Conservation (phyloP, 2,888 invertebrate species). For the Acrobasis consociella region DNA sequence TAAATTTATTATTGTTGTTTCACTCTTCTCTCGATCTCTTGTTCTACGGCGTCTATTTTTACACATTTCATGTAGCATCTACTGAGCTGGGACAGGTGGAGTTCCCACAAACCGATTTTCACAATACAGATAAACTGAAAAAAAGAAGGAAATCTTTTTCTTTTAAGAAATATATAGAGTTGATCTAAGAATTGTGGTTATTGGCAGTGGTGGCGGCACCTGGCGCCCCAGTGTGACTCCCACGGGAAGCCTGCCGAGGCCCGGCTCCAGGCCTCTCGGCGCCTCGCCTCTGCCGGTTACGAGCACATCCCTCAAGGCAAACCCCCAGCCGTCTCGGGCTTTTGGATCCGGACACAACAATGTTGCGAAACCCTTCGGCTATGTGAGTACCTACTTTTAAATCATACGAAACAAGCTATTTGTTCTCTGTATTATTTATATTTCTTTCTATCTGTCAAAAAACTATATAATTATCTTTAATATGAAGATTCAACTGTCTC, state of each 20-base stretch:
- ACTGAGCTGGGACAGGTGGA: no score
- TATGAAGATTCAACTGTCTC: no score
- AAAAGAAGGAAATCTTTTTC: background rate
- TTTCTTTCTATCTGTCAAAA: no score
- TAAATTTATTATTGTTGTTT: no score
- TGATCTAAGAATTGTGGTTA: background rate
- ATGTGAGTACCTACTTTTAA: conserved; percentile 54
- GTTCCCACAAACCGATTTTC: no score
- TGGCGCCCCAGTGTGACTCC: conserved; percentile 96
- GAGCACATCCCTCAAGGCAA: conserved; percentile 92
- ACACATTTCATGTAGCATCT: no score
- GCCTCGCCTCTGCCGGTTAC: conserved; percentile 88
- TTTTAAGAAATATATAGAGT: background rate
- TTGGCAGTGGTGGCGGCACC: conserved; percentile 90
- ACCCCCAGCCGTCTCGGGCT: conserved; percentile 85
- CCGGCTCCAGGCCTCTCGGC: conserved; percentile 75
- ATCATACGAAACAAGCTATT: no score
- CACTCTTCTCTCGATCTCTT: no score
- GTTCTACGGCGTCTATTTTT: no score
- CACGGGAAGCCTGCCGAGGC: conserved; percentile 87
- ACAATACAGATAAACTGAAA: background rate
- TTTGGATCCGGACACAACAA: conserved; percentile 95
- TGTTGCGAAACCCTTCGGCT: conserved; percentile 92
- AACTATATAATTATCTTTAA: no score
- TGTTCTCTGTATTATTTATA: no score